These are phyloP conservation scores for Cetoscarus ocellatus DNA, from an alignment of 2,797 vertebrate genomes.

Conservation along the genomic window DNA sequence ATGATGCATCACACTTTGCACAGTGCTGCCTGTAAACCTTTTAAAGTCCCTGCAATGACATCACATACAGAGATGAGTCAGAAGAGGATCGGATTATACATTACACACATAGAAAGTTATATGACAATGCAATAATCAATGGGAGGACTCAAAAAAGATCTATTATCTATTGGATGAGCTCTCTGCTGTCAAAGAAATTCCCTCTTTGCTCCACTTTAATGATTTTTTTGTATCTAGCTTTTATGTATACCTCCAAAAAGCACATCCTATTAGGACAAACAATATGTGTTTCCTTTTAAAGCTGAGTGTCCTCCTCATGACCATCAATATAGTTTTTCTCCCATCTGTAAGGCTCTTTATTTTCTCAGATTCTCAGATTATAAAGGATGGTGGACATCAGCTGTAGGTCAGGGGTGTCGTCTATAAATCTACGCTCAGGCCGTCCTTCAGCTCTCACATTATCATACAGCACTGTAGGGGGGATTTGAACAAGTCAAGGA, in stretches of 20 bases:
- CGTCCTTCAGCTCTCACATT: slow-evolving; percentile 4
- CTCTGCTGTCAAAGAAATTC: not conserved
- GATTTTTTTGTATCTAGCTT: not conserved
- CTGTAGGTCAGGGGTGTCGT: slow-evolving; percentile 5
- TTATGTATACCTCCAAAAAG: not conserved
- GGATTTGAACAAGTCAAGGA: slow-evolving; percentile 38
- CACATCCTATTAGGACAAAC: not conserved
- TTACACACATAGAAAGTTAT: not conserved
- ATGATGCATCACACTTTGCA: not conserved
- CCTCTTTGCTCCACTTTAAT: not conserved
- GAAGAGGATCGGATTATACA: not conserved
- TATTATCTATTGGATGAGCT: not conserved
- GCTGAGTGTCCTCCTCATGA: not conserved
- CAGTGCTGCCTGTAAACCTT: not conserved
- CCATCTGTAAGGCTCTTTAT: not conserved
- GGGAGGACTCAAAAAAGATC: not conserved
- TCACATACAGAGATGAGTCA: slow-evolving; percentile 9
- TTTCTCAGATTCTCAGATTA: not conserved
- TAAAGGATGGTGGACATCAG: slow-evolving; percentile 4
- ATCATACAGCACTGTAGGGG: not conserved
- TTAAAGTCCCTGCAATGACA: not conserved
- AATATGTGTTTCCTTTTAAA: not conserved
- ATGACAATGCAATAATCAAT: not conserved
- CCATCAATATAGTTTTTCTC: not conserved
- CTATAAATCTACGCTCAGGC: not conserved